phyloP scores from a whole-genome alignment of 1,140 invertebrate species.

The Bursaphelenchus mucronatus region DNA sequence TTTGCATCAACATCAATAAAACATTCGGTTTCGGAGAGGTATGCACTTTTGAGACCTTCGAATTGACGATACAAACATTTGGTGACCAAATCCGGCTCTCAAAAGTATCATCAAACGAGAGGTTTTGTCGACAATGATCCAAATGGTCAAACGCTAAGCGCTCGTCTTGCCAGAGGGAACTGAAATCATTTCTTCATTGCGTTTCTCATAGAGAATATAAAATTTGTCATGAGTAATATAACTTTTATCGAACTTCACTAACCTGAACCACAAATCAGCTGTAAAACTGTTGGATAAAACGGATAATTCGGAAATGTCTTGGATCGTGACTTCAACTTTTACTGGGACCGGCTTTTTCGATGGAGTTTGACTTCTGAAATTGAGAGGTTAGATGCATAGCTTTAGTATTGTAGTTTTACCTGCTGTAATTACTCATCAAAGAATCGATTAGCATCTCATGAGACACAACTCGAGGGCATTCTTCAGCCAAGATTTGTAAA shows the following conservation, averaged over 20 bases:
- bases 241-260: background rate
- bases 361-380: constrained; percentile 38
- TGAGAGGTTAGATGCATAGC: background rate
- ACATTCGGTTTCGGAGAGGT: constrained; percentile 58
- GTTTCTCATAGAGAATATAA: constrained; percentile 18
- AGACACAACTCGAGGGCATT: too few relatives aligned
- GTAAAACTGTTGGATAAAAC: constrained; percentile 58
- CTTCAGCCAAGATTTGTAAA: too few relatives aligned
- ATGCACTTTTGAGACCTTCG: constrained; percentile 52
- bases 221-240: background rate
- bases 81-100: constrained; percentile 58
- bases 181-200: constrained; percentile 22
- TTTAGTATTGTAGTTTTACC: constrained; percentile 23
- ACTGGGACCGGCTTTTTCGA: constrained; percentile 42
- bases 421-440: constrained; percentile 34
- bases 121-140: constrained; percentile 52
- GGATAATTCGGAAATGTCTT: constrained; percentile 55
- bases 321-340: constrained; percentile 55
- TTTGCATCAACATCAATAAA: constrained; percentile 54
- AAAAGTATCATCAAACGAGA: constrained; percentile 60
- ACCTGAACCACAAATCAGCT: constrained; percentile 58
- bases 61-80: constrained; percentile 60
- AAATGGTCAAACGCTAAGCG: constrained; percentile 56
- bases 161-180: constrained; percentile 57
- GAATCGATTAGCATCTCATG: constrained; percentile 17